Conservation (phyloP, 2,888 invertebrate species). For the Octodonta nipae region DNA sequence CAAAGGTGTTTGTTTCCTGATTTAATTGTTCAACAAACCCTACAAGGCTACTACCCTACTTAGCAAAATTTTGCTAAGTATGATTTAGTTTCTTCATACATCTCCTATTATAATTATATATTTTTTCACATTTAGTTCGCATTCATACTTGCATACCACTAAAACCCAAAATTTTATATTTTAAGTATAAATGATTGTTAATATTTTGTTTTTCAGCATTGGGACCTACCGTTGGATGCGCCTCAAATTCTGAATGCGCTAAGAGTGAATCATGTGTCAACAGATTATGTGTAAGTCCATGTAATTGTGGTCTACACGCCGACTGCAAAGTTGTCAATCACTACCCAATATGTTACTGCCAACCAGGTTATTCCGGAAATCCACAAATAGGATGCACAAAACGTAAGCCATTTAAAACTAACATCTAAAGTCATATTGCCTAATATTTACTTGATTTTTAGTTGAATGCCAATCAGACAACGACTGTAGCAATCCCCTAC, state of each 20-base stretch:
- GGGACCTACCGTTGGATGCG: conserved; percentile 56
- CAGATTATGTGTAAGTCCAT: conserved; percentile 65
- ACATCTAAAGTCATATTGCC: not conserved
- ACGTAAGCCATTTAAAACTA: conserved; percentile 36
- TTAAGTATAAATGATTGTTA: no score
- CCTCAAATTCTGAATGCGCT: conserved; percentile 67
- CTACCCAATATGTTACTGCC: conserved; percentile 74
- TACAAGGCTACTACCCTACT: no score
- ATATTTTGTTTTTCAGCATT: conserved; percentile 42
- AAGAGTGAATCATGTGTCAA: conserved; percentile 74
- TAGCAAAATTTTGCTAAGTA: no score
- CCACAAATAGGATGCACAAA: conserved; percentile 69
- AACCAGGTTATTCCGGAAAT: conserved; percentile 71
- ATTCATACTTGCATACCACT: no score
- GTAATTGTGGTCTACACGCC: conserved; percentile 71
- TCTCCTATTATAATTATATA: no score
- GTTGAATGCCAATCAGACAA: conserved; percentile 72
- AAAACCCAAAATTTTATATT: no score
- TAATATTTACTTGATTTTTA: conserved; percentile 30
- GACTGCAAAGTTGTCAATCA: conserved; percentile 72
- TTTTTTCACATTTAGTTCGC: no score
- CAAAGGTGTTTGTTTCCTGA: no score
- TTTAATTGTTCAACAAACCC: no score
- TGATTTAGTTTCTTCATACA: no score
- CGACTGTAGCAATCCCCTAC: conserved; percentile 67